A percentile compares a stretch with the other conserved stretches of the same genome.
phyloP scores from a whole-genome alignment of 2,888 invertebrate species.

The Acronicta psi region DNA sequence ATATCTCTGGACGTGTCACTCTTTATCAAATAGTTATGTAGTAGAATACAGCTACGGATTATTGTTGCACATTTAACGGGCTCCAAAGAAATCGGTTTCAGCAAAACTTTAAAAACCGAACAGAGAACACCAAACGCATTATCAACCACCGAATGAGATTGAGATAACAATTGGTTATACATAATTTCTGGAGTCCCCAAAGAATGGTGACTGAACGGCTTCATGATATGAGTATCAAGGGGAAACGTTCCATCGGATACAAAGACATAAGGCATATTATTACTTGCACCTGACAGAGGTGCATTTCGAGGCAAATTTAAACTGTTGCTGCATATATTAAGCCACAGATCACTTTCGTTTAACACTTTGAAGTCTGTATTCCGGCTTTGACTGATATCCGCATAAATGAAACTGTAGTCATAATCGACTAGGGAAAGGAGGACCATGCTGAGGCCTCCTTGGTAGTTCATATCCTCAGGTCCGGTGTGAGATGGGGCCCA shows the following conservation, averaged over 20 bases:
- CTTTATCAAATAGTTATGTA: slow-evolving; percentile 33
- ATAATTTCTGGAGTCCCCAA: slow-evolving; percentile 6
- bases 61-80: slow-evolving; percentile 15
- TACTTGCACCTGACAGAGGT: slow-evolving; percentile 7
- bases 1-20: slow-evolving; percentile 30
- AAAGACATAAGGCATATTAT: slow-evolving; percentile 26
- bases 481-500: slow-evolving; percentile 22
- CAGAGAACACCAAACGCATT: slow-evolving; percentile 33
- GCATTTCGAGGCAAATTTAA: slow-evolving; percentile 18
- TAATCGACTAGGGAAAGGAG: slow-evolving; percentile 19
- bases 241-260: slow-evolving; percentile 16
- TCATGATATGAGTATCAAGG: slow-evolving; percentile 23
- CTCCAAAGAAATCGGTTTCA: slow-evolving; percentile 26
- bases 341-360: slow-evolving; percentile 32
- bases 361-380: slow-evolving; percentile 31
- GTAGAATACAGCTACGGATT: slow-evolving; percentile 28
- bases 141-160: slow-evolving; percentile 32
- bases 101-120: slow-evolving; percentile 29
- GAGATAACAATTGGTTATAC: slow-evolving; percentile 17
- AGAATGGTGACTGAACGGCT: slow-evolving; percentile 15
- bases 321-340: slow-evolving; percentile 22
- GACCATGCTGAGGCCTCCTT: slow-evolving; percentile 33
- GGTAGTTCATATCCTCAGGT: slow-evolving; percentile 34
- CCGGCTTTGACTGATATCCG: slow-evolving; percentile 19
- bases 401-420: slow-evolving; percentile 28